Percentiles rank a stretch among this genome's conserved stretches.
Conservation (phyloP, 2,113 vertebrate species). For the Amblyornis subalaris region DNA sequence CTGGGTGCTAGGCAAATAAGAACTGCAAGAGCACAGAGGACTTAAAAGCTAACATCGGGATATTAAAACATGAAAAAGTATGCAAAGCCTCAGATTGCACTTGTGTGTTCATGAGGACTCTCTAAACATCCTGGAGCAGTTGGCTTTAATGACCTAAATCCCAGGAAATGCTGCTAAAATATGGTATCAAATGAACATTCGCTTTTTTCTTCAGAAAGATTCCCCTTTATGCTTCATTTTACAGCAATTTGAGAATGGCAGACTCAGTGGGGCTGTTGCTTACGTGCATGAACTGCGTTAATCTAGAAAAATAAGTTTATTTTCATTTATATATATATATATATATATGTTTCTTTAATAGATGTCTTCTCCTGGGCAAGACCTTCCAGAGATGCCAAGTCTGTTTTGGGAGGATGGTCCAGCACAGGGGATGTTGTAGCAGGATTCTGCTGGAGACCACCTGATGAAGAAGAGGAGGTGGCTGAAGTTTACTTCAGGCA, state of each 20-base stretch:
- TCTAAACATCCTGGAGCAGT: conserved; percentile 36
- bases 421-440: background rate
- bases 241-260: background rate
- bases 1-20: background rate
- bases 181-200: background rate
- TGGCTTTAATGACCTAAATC: background rate
- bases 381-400: background rate
- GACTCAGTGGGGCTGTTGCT: background rate
- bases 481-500: background rate
- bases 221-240: background rate
- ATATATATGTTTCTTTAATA: background rate
- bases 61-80: background rate
- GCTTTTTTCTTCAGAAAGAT: background rate
- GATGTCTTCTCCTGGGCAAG: background rate
- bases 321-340: background rate
- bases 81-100: background rate
- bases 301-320: background rate
- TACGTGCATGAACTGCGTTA: background rate
- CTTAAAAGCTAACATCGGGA: background rate
- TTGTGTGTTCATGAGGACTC: background rate
- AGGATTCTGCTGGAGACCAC: background rate
- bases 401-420: background rate
- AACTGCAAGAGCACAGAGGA: background rate
- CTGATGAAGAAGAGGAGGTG: background rate
- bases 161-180: background rate